Evolutionary conservation across 2,113 vertebrate species (phyloP).

Genomic region (Syngnathus scovelli): DNA sequence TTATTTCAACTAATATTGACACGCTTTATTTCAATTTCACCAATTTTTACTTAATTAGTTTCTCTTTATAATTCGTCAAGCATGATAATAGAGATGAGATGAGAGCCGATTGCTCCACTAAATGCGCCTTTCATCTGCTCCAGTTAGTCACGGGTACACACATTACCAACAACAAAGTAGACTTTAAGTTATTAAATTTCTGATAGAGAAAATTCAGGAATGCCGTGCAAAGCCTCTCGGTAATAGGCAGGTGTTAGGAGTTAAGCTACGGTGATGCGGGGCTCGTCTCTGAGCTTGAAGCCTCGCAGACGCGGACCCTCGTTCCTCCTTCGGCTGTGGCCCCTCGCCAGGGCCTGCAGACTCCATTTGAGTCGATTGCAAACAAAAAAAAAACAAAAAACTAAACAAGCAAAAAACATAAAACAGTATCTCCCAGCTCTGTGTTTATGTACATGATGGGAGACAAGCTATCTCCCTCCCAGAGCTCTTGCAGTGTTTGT

Average conservation of each 20-base stretch:
- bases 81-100: constrained; percentile 35
- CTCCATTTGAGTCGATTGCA: constrained; percentile 49
- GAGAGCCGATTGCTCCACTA: constrained; percentile 4
- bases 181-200: constrained; percentile 58
- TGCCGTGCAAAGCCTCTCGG: constrained; percentile 46
- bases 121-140: constrained; percentile 46
- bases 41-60: constrained; percentile 32
- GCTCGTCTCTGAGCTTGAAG: constrained; percentile 38
- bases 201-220: constrained; percentile 52
- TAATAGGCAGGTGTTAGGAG: constrained; percentile 63
- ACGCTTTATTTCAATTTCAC: constrained; percentile 15
- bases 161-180: constrained; percentile 54
- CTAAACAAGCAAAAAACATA: constrained; percentile 57
- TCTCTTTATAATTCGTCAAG: constrained; percentile 27
- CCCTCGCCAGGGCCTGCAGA: constrained; percentile 37
- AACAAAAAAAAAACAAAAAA: constrained; percentile 37
- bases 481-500: constrained; percentile 43
- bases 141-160: constrained; percentile 47
- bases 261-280: constrained; percentile 54
- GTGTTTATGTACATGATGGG: constrained; percentile 18
- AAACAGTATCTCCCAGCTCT: constrained; percentile 37
- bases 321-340: constrained; percentile 21
- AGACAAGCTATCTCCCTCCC: constrained; percentile 31
- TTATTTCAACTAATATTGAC: constrained; percentile 21
- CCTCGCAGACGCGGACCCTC: constrained; percentile 31